Percentiles rank a stretch among this genome's conserved stretches.
phyloP scores from a whole-genome alignment of 2,797 vertebrate species.

The Pseudochromis fuscus region DNA sequence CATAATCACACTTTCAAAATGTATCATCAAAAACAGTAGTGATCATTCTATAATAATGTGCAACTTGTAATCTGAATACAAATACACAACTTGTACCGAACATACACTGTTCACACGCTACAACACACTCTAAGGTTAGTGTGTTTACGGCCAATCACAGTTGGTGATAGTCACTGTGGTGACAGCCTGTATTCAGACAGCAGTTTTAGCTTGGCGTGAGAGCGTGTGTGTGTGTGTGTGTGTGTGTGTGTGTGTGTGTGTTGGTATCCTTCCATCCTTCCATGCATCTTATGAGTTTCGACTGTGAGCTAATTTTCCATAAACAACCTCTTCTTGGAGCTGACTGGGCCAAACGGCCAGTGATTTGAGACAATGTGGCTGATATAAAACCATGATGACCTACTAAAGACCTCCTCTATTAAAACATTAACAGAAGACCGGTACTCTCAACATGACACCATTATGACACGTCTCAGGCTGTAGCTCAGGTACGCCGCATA shows the following conservation, averaged over 20 bases:
- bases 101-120: not conserved
- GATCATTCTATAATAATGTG: slow-evolving; percentile 13
- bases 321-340: slow-evolving; percentile 32
- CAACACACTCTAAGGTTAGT: not conserved
- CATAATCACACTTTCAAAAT: slow-evolving; percentile 2
- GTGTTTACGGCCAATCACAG: not conserved
- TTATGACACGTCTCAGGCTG: slow-evolving; percentile 53
- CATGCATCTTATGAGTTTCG: slow-evolving; percentile 9
- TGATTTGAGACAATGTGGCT: slow-evolving; percentile 38
- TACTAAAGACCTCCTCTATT: slow-evolving; percentile 66
- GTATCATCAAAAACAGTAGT: not conserved
- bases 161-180: not conserved
- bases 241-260: not conserved
- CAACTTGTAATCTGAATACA: slow-evolving; percentile 20
- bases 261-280: slow-evolving; percentile 6
- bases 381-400: slow-evolving; percentile 68
- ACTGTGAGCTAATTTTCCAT: slow-evolving; percentile 28
- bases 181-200: slow-evolving; percentile 16
- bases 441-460: slow-evolving; percentile 57
- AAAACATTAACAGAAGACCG: slow-evolving; percentile 67
- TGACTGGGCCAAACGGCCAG: slow-evolving; percentile 27
- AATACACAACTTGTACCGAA: slow-evolving; percentile 8
- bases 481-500: slow-evolving; percentile 69
- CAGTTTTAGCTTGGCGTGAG: not conserved
- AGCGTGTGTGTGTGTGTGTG: not conserved